Evolutionary conservation across 2,113 vertebrate species (phyloP).

Genomic region (Amphiprion percula): DNA sequence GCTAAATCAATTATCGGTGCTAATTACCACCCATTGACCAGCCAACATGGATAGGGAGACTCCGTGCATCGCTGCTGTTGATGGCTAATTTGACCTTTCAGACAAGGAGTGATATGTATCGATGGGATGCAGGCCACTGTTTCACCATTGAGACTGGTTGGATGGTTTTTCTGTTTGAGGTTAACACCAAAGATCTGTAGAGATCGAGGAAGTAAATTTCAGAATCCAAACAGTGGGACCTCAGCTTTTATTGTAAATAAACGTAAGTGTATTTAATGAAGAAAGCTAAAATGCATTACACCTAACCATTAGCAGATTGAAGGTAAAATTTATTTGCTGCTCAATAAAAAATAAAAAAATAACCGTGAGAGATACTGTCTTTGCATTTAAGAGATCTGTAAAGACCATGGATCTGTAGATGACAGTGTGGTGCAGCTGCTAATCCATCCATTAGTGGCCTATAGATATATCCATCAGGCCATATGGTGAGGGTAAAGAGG

Average conservation of each 20-base stretch:
- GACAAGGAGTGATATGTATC: conserved; percentile 15
- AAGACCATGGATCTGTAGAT: not conserved
- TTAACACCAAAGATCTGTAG: not conserved
- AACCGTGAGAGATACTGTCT: no score
- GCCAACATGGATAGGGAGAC: conserved; percentile 24
- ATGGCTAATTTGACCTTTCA: not conserved
- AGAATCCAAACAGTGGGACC: not conserved
- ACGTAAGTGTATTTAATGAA: not conserved
- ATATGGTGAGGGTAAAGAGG: conserved; percentile 51
- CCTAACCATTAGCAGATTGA: not conserved
- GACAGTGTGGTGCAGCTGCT: conserved; percentile 6
- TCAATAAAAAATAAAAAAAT: not conserved
- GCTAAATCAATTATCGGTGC: conserved; percentile 71
- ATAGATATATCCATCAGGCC: conserved; percentile 30
- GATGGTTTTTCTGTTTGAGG: conserved; percentile 2
- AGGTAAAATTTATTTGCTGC: not conserved
- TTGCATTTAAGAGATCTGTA: not conserved
- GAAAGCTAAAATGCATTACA: not conserved
- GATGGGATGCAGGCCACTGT: not conserved
- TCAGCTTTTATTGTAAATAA: not conserved
- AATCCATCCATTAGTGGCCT: conserved; percentile 53
- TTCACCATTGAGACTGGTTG: not conserved
- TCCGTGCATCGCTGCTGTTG: conserved; percentile 13
- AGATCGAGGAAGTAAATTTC: not conserved
- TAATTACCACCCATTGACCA: conserved; percentile 62